phyloP scores from a whole-genome alignment of 2,113 vertebrate genomes.

The Formicarius rufipectus region DNA sequence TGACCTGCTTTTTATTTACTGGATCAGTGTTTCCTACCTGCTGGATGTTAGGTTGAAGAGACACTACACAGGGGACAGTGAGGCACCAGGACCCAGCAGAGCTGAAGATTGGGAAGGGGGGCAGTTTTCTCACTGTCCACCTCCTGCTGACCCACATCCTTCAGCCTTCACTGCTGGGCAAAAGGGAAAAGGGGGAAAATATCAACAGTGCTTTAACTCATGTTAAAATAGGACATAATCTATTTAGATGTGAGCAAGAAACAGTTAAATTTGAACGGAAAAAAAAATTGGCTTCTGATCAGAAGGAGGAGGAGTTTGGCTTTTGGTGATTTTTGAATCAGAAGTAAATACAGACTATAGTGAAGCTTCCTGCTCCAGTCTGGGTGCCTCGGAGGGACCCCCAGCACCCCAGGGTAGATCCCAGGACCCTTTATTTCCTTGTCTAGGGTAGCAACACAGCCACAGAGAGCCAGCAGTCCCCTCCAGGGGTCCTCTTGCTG shows the following conservation, averaged over 20 bases:
- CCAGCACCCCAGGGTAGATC: not conserved
- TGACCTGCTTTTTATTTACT: not conserved
- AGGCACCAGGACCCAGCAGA: not conserved
- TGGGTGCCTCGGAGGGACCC: not conserved
- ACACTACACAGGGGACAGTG: fast-evolving
- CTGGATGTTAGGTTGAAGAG: not conserved
- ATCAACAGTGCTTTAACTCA: not conserved
- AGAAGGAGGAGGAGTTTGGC: not conserved
- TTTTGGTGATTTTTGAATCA: not conserved
- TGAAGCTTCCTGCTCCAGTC: not conserved
- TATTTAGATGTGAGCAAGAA: not conserved
- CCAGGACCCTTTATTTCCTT: not conserved
- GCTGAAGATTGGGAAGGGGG: fast-evolving
- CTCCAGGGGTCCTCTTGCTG: not conserved
- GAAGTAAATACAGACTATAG: not conserved
- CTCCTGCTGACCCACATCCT: not conserved
- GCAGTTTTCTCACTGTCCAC: not conserved
- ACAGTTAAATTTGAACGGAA: not conserved
- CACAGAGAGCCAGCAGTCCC: not conserved
- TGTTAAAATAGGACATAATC: not conserved
- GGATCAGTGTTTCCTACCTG: not conserved
- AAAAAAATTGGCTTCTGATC: not conserved
- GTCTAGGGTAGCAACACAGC: not conserved
- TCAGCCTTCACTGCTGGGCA: not conserved
- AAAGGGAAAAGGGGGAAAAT: fast-evolving